phyloP scores from a whole-genome alignment of 2,797 vertebrate species.

The Enteromius paludinosus region DNA sequence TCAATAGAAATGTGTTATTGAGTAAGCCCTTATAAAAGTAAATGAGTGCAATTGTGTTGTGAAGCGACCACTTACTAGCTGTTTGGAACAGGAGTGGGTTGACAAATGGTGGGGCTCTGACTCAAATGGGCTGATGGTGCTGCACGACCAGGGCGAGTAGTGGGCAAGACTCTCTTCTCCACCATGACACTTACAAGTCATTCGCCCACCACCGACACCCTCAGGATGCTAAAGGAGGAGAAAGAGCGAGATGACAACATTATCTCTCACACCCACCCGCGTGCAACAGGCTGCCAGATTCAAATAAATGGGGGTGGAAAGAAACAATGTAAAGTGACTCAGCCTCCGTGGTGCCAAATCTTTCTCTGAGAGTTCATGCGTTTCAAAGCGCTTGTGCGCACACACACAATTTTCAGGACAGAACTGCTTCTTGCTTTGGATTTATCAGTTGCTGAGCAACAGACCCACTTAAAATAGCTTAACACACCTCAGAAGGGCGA shows the following conservation, averaged over 20 bases:
- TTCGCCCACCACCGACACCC: constrained; percentile 79
- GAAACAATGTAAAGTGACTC: constrained; percentile 51
- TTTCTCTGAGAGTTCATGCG: constrained; percentile 21
- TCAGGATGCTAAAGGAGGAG: constrained; percentile 82
- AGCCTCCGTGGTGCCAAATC: constrained; percentile 49
- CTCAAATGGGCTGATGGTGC: constrained; percentile 89
- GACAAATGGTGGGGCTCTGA: constrained; percentile 85
- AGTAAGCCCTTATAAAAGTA: background rate
- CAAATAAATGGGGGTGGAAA: constrained; percentile 44
- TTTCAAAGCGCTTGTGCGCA: constrained; percentile 1
- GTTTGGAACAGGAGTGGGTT: constrained; percentile 81
- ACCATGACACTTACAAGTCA: constrained; percentile 87
- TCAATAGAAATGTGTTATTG: background rate
- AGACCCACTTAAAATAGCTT: constrained; percentile 75
- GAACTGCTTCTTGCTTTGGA: constrained; percentile 60
- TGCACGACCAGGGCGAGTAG: constrained; percentile 96
- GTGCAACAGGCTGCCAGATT: constrained; percentile 45
- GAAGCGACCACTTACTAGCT: constrained; percentile 41
- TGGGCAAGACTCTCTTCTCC: constrained; percentile 88
- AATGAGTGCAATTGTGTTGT: constrained; percentile 6
- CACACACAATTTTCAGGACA: constrained; percentile 45
- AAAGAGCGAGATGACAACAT: constrained; percentile 44
- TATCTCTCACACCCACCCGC: constrained; percentile 51
- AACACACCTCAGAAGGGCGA: constrained; percentile 53
- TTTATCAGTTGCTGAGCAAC: constrained; percentile 80